Percentiles rank a stretch among this genome's conserved stretches.
Conservation (phyloP, 2,113 vertebrate species). For the Gymnocephalus cernua region DNA sequence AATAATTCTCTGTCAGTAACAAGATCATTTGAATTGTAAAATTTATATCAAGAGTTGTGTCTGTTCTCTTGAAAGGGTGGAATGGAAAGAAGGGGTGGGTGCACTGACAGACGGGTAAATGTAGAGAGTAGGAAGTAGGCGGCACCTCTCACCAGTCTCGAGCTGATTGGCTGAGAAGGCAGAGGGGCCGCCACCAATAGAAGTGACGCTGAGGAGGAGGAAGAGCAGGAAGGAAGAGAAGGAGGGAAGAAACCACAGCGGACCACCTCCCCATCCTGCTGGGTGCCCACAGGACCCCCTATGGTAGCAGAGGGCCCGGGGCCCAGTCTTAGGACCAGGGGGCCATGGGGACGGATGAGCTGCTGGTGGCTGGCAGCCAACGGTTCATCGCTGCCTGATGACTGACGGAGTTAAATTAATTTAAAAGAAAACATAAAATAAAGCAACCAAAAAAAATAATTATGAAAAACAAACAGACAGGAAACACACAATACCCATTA, state of each 20-base stretch:
- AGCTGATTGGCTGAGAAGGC: conserved; percentile 81
- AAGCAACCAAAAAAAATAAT: conserved; percentile 22
- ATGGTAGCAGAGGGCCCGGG: conserved; percentile 64
- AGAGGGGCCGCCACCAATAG: conserved; percentile 81
- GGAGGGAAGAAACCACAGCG: conserved; percentile 74
- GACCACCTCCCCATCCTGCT: conserved; percentile 74
- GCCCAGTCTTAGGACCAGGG: conserved; percentile 77
- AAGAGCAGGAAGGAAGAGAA: conserved; percentile 77
- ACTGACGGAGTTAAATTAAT: conserved; percentile 72
- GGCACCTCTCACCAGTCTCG: conserved; percentile 85
- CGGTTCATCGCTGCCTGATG: conserved; percentile 82
- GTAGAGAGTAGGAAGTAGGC: conserved; percentile 58
- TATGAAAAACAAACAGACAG: conserved; percentile 31
- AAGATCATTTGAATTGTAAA: not conserved
- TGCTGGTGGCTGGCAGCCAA: conserved; percentile 69
- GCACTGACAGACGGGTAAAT: conserved; percentile 42
- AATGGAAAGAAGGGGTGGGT: conserved; percentile 31
- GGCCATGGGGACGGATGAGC: conserved; percentile 66
- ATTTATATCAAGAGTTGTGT: conserved; percentile 34
- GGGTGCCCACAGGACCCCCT: conserved; percentile 74
- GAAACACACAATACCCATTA: conserved; percentile 61
- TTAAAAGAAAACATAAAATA: conserved; percentile 18
- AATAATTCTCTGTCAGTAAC: not conserved
- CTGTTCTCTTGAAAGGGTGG: conserved; percentile 28
- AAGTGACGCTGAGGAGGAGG: conserved; percentile 75